These are phyloP conservation scores for Lepus europaeus DNA, from an alignment of 2,113 vertebrate genomes.

Conservation along the genomic window DNA sequence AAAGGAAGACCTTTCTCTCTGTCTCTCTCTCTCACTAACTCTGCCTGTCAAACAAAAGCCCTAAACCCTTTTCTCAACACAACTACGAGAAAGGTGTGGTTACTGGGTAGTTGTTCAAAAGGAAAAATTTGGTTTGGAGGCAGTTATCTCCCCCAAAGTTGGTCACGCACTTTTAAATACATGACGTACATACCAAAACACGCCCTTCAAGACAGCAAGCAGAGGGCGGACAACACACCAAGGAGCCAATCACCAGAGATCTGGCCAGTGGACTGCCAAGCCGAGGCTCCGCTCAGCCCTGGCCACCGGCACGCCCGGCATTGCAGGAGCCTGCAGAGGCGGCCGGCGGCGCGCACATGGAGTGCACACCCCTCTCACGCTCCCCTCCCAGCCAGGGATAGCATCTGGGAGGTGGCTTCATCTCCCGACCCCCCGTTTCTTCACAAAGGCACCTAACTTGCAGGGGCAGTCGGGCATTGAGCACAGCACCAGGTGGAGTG, in stretches of 20 bases:
- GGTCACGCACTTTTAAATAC: neutral
- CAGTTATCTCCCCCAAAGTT: neutral
- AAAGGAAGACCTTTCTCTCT: neutral
- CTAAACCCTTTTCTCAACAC: too few relatives aligned
- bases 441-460: neutral
- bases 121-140: neutral
- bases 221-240: neutral
- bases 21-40: too few relatives aligned
- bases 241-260: neutral
- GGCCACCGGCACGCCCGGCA: fast-evolving
- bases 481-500: neutral
- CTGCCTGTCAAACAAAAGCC: neutral
- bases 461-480: neutral
- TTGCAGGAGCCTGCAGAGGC: neutral
- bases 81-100: neutral
- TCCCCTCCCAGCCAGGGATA: neutral
- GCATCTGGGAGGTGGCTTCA: neutral
- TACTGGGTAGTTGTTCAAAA: neutral
- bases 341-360: fast-evolving
- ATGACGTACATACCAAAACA: neutral
- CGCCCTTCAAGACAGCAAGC: neutral
- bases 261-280: neutral
- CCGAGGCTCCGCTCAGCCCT: neutral
- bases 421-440: neutral
- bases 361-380: fast-evolving